Percentiles rank a stretch among this genome's conserved stretches.
These are phyloP conservation scores for Bilobella aurantiaca DNA, from an alignment of 1,140 invertebrate species.

Conservation along the genomic window DNA sequence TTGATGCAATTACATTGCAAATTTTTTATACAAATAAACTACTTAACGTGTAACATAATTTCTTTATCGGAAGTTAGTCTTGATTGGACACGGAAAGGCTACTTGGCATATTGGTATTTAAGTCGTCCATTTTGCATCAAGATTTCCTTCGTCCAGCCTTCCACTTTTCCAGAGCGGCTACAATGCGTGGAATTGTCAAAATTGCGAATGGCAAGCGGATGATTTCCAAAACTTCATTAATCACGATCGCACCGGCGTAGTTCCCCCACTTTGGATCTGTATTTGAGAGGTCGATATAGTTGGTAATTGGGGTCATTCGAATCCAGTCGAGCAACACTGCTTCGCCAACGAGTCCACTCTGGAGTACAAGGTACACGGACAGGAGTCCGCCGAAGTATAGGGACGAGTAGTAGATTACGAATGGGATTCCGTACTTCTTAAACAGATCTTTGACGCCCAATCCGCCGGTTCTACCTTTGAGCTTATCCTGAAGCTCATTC, in stretches of 20 bases:
- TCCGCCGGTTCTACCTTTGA: background rate
- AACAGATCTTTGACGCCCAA: background rate
- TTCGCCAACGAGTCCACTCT: background rate
- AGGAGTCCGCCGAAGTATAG: background rate
- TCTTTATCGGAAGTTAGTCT: too few species aligned
- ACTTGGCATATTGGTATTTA: too few species aligned
- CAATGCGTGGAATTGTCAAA: background rate
- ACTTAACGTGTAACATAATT: too few species aligned
- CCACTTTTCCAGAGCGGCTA: background rate
- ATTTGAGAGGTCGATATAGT: background rate
- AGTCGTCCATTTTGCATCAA: too few species aligned
- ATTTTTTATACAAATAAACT: too few species aligned
- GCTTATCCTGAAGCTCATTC: background rate
- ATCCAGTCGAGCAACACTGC: background rate
- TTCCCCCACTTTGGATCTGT: background rate
- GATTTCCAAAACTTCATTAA: background rate
- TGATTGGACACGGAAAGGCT: too few species aligned
- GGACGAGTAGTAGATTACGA: background rate
- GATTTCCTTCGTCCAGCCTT: too few species aligned
- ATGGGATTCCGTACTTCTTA: background rate
- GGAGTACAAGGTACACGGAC: background rate
- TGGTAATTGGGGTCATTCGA: background rate
- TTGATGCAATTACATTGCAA: too few species aligned
- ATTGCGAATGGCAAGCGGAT: background rate
- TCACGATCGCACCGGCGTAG: background rate